phyloP scores from a whole-genome alignment of 2,113 vertebrate genomes.

The Reinhardtius hippoglossoides region DNA sequence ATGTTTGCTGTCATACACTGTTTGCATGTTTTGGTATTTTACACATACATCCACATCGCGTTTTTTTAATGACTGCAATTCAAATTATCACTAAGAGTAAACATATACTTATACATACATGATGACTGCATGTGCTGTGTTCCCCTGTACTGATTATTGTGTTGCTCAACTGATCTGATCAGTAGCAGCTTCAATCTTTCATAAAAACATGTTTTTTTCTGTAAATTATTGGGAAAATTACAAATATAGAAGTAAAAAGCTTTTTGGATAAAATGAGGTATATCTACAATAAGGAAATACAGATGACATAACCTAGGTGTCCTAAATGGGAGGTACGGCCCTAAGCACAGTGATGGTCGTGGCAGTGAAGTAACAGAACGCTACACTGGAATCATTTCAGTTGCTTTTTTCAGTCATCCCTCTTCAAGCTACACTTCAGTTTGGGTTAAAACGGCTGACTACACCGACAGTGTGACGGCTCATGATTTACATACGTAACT shows the following conservation, averaged over 20 bases:
- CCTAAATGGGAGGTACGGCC: background rate
- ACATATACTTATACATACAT: background rate
- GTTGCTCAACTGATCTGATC: background rate
- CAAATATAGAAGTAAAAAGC: background rate
- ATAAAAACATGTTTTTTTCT: too few species aligned
- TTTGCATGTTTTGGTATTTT: background rate
- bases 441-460: background rate
- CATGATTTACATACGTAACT: background rate
- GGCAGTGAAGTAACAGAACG: background rate
- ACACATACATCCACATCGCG: background rate
- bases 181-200: too few species aligned
- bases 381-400: background rate
- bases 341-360: background rate
- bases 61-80: too few species aligned
- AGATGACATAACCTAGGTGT: background rate
- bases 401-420: background rate
- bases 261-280: background rate
- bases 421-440: background rate
- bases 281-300: background rate
- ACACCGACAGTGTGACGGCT: background rate
- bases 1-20: background rate
- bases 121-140: background rate
- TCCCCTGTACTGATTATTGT: background rate
- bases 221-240: too few species aligned
- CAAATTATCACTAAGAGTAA: too few species aligned